These are phyloP conservation scores for Prenolepis imparis DNA, from an alignment of 2,888 invertebrate species.

Conservation along the genomic window DNA sequence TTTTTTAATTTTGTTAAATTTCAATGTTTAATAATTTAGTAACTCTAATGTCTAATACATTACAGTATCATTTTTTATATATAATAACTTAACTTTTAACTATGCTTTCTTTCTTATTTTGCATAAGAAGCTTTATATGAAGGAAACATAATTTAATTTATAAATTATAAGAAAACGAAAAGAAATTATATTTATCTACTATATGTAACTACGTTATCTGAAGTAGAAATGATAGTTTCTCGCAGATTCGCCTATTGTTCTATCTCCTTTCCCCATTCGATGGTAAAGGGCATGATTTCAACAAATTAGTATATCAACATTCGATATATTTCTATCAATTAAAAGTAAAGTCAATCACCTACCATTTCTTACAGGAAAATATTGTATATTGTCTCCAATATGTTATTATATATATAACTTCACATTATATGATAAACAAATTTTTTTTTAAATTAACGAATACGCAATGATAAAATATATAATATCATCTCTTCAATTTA, in stretches of 20 bases:
- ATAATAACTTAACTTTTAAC: not conserved
- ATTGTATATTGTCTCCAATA: not conserved
- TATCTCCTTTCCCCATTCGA: not conserved
- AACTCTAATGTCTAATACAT: not conserved
- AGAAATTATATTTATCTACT: not conserved
- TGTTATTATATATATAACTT: not conserved
- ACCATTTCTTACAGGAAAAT: not conserved
- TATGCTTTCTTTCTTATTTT: not conserved
- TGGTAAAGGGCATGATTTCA: not conserved
- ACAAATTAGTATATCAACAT: constrained; percentile 20
- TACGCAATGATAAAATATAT: not conserved
- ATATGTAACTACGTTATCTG: not conserved
- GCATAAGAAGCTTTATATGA: not conserved
- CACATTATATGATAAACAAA: no score
- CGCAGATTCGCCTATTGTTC: not conserved
- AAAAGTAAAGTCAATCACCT: not conserved
- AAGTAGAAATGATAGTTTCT: constrained; percentile 11
- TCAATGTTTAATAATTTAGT: not conserved
- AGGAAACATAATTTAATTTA: not conserved
- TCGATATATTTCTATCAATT: not conserved
- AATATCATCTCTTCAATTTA: not conserved
- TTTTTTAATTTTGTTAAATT: not conserved
- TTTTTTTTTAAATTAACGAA: not conserved
- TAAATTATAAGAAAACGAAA: not conserved
- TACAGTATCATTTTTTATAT: not conserved